Percentiles rank a stretch among this genome's conserved stretches.
Conservation (phyloP, 2,888 invertebrate species). For the Therioaphis trifolii region DNA sequence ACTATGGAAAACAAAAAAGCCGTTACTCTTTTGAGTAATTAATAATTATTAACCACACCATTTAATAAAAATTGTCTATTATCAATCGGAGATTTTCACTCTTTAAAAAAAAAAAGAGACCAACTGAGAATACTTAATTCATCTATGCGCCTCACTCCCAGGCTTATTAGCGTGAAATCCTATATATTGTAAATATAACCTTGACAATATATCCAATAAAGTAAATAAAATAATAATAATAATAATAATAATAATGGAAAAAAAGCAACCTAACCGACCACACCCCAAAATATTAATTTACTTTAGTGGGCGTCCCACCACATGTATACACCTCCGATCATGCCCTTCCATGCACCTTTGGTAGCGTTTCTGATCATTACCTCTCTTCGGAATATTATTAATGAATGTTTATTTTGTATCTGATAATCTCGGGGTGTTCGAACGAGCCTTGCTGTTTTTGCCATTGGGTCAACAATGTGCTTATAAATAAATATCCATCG, state of each 20-base stretch:
- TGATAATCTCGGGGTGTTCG: slow-evolving; percentile 34
- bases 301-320: slow-evolving; percentile 31
- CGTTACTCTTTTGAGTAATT: no score
- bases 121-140: not conserved
- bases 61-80: slow-evolving; percentile 10
- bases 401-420: slow-evolving; percentile 56
- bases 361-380: slow-evolving; percentile 6
- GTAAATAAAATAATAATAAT: slow-evolving; percentile 15
- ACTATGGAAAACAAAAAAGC: no score
- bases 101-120: not conserved
- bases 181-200: slow-evolving; percentile 27
- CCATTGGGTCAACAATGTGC: slow-evolving; percentile 8
- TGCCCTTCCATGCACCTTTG: not conserved
- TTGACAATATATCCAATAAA: slow-evolving; percentile 33
- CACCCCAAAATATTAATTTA: slow-evolving; percentile 60
- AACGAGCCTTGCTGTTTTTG: not conserved
- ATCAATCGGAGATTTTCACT: not conserved
- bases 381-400: slow-evolving; percentile 38
- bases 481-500: slow-evolving; percentile 43
- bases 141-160: not conserved
- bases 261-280: slow-evolving; percentile 16
- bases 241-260: not conserved
- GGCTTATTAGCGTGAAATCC: slow-evolving; percentile 24
- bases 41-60: no score
- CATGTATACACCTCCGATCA: not conserved